Base-by-base conservation (phyloP, 2,797 vertebrate species). In the Urosaurus nigricauda region DNA sequence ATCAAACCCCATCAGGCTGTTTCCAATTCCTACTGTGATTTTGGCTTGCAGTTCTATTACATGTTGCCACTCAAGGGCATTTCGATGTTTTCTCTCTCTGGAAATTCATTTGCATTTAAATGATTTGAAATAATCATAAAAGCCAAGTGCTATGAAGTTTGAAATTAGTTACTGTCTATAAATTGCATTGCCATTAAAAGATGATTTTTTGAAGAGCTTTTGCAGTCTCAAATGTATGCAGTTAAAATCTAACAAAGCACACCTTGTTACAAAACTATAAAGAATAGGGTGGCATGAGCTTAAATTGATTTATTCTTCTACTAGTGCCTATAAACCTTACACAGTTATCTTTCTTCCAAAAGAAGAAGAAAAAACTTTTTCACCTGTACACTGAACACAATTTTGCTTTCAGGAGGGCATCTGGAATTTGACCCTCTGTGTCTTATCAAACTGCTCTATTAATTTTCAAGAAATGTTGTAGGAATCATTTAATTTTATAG, bases 61-160 rank as follows among this genome's bases (percentile, higher is more conserved):
- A 95, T 95, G 96, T 96, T 97, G 96, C 96, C 96, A 97, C 97
- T 98, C 96, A 97, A 98, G 97, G 97, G 97, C 97, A 97, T 97
- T 97, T 96, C 71, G 97, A 97, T 98, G 96, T 97, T 97, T 97
- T 97, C 95, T 96, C 96, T 97, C 96, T 96, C 95, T 97, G 97
- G 96, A 97, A 97, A 96, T 98, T 97, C 97, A 98, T 98, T 98
- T 98, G 97, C 97, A 98, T 98, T 97, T 98, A 97, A 97, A 97
- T 97, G 97, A 97, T 97, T 97, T 97, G 96, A 97, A 97, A 97
- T 97, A 97, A 97, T 97, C 97, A 98, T 98, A 97, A 98, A 98
- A 97, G 96, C 96, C 97, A 97, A 97, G 97, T 97, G 97, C 97
- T 98, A 97, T 98, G 97, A 97, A 97, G 97, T 97, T 97, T 97